Evolutionary conservation across 2,113 vertebrate species (phyloP).

Genomic region (Bubo bubo): DNA sequence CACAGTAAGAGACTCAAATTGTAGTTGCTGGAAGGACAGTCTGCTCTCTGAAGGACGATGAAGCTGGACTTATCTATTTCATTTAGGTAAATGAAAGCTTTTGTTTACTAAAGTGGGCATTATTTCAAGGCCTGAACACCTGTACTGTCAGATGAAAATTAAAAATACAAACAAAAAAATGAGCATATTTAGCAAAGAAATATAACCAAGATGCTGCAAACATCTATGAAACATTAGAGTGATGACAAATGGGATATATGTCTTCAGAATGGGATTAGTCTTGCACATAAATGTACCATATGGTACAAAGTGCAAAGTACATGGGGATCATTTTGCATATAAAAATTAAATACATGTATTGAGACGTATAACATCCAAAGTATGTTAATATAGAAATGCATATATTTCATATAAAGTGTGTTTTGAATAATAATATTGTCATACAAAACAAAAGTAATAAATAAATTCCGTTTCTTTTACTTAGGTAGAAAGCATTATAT

Average conservation of each 20-base stretch:
- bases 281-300: neutral
- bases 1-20: neutral
- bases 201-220: neutral
- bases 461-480: neutral
- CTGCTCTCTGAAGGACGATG: neutral
- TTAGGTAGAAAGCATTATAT: neutral
- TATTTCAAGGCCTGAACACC: neutral
- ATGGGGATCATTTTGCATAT: neutral
- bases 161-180: neutral
- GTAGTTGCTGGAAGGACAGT: neutral
- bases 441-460: neutral
- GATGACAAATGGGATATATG: neutral
- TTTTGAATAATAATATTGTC: neutral
- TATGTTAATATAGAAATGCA: neutral
- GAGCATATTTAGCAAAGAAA: neutral
- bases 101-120: neutral
- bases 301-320: neutral
- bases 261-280: neutral
- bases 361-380: neutral
- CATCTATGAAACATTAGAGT: neutral
- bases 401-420: neutral
- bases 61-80: neutral
- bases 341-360: neutral
- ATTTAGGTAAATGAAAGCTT: neutral
- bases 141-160: neutral